Evolutionary conservation across 2,113 vertebrate species (phyloP).

Genomic region (Catharus bicknelli): DNA sequence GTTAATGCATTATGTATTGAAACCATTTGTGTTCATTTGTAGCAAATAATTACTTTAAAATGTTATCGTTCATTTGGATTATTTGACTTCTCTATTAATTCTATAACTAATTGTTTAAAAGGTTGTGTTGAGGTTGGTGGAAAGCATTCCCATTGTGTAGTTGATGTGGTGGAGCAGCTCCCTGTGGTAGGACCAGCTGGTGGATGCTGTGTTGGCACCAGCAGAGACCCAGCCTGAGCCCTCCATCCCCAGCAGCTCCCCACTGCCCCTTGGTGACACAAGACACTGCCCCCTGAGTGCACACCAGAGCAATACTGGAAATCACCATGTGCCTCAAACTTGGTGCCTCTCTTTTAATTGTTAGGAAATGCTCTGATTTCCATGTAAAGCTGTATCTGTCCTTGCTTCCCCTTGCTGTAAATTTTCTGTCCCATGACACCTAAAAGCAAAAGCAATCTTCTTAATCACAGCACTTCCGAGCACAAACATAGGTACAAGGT

Average conservation of each 20-base stretch:
- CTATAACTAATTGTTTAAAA: conserved; percentile 37
- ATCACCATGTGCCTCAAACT: not conserved
- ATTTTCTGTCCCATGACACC: not conserved
- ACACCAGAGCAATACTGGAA: accelerated
- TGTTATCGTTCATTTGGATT: conserved; percentile 45
- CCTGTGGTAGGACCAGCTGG: not conserved
- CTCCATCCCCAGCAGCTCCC: not conserved
- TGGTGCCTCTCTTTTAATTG: not conserved
- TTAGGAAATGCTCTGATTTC: not conserved
- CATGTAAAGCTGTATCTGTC: not conserved
- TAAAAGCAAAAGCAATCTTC: conserved; percentile 34
- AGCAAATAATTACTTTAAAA: conserved; percentile 53
- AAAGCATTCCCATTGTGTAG: not conserved
- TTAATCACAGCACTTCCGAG: conserved; percentile 23
- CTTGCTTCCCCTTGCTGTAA: not conserved
- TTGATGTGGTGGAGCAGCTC: not conserved
- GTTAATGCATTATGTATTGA: conserved; percentile 46
- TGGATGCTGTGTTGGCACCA: not conserved
- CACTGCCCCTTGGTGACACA: not conserved
- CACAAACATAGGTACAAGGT: conserved; percentile 27
- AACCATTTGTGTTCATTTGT: conserved; percentile 64
- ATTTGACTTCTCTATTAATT: conserved; percentile 66
- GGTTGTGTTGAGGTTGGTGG: not conserved
- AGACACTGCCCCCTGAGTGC: not conserved
- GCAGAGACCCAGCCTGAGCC: not conserved